These are phyloP conservation scores for Eudemis profundana DNA, from an alignment of 2,888 invertebrate species.

Conservation along the genomic window DNA sequence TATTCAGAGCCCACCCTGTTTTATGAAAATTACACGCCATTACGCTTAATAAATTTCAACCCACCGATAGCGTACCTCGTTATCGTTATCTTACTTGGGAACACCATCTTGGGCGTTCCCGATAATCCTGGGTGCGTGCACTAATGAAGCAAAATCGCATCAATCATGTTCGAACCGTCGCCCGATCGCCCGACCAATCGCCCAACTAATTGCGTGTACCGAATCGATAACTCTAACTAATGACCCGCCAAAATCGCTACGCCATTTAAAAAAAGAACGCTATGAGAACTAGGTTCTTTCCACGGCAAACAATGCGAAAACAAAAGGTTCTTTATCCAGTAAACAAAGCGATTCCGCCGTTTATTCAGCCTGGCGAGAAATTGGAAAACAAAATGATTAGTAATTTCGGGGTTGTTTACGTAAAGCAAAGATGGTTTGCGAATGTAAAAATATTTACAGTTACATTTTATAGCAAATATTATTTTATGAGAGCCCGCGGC, in stretches of 20 bases:
- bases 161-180: constrained; percentile 74
- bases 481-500: constrained; percentile 54
- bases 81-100: constrained; percentile 34
- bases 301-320: constrained; percentile 22
- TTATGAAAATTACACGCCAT: constrained; percentile 33
- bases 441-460: constrained; percentile 47
- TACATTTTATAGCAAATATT: constrained; percentile 49
- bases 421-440: constrained; percentile 8
- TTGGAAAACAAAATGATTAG: constrained; percentile 26
- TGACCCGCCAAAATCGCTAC: constrained; percentile 65
- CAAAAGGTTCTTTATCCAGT: constrained; percentile 27
- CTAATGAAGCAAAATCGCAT: constrained; percentile 72
- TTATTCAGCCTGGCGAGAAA: constrained; percentile 17
- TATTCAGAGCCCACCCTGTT: not conserved
- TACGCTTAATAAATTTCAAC: constrained; percentile 32
- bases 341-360: constrained; percentile 16
- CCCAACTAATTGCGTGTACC: constrained; percentile 71
- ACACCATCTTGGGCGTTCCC: constrained; percentile 45
- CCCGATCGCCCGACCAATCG: constrained; percentile 56
- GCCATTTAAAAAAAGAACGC: constrained; percentile 17
- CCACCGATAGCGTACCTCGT: constrained; percentile 33
- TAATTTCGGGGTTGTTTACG: constrained; percentile 26
- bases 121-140: constrained; percentile 52
- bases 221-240: constrained; percentile 71
- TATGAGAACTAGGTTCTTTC: constrained; percentile 21